These are phyloP conservation scores for Danio kyathit DNA, from an alignment of 2,797 vertebrate genomes.

Conservation along the genomic window DNA sequence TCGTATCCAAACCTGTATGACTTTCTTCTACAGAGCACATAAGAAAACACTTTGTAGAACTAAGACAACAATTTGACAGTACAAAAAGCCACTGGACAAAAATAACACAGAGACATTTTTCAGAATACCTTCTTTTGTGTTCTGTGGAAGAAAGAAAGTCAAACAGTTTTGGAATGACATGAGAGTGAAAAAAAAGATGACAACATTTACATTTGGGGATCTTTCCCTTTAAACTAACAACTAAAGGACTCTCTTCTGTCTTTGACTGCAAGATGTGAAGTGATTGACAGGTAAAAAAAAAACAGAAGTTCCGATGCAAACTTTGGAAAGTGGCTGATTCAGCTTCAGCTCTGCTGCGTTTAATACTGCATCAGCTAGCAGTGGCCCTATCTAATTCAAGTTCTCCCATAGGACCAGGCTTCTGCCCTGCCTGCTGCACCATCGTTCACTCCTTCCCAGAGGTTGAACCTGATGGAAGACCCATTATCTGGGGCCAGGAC, in stretches of 20 bases:
- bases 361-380: constrained; percentile 41
- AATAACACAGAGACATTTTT: constrained; percentile 1
- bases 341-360: constrained; percentile 31
- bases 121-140: constrained; percentile 9
- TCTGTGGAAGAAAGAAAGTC: not conserved
- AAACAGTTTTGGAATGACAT: not conserved
- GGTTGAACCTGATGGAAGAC: constrained; percentile 64
- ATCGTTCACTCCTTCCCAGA: constrained; percentile 52
- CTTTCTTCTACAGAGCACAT: not conserved
- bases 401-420: constrained; percentile 29
- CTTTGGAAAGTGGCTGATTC: constrained; percentile 43
- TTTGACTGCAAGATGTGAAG: constrained; percentile 7
- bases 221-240: constrained; percentile 14
- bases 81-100: not conserved
- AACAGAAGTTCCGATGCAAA: constrained; percentile 37
- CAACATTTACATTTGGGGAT: not conserved
- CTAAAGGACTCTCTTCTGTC: not conserved
- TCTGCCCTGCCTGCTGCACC: constrained; percentile 21
- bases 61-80: not conserved
- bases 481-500: constrained; percentile 68
- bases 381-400: constrained; percentile 27
- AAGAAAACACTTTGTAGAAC: not conserved
- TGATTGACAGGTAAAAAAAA: constrained; percentile 1
- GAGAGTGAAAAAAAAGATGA: not conserved
- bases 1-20: not conserved